Base-by-base conservation (phyloP, 2,888 invertebrate genomes). In the Rosalia funebris region DNA sequence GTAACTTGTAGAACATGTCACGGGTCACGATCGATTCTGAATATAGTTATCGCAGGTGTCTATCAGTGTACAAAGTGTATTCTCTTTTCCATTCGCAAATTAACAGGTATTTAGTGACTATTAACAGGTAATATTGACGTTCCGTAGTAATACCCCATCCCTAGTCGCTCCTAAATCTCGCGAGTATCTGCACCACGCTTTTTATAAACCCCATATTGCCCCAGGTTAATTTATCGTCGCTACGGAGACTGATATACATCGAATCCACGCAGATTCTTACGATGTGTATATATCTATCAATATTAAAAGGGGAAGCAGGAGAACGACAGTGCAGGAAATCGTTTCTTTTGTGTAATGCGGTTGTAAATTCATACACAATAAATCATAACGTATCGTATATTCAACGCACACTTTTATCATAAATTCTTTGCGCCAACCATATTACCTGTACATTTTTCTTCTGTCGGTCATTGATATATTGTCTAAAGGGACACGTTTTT, bases 341-440 rank as follows among this genome's bases (percentile, higher is more conserved):
- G 44, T 12, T 44, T 44, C 44, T 25, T 44, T 44, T 44, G 44
- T 44, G 44, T 44, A 44, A 44, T 44, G 44, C 12, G 44, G 44
- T 44, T 44, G 41, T 17, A 41, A 17, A 41, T 41, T 44, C 20
- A 44, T 44, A 44, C 44, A 17, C 41, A 14, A 44, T 44, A 44
- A 44, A 44, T 44, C 44, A 44, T 44, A 25, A 25, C 34, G 20
- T 44, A 12, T 44, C 44, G n/a, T 14, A 44, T 44, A 44, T 44
- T 44, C 44, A 20, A 25, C 44, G 14, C 44, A 44, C 44, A 25
- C 20, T 44, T 44, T 44, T 14, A 44, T 44, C 44, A 44, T 44
- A 44, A 44, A 44, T 44, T 44, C 17, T 19, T 44, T 25, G 20
- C 20, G 19, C 25, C 17, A 44, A 44, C 44, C 19, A 44, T 44